These are phyloP conservation scores for Anarrhichthys ocellatus DNA, from an alignment of 2,113 vertebrate species.

Conservation along the genomic window DNA sequence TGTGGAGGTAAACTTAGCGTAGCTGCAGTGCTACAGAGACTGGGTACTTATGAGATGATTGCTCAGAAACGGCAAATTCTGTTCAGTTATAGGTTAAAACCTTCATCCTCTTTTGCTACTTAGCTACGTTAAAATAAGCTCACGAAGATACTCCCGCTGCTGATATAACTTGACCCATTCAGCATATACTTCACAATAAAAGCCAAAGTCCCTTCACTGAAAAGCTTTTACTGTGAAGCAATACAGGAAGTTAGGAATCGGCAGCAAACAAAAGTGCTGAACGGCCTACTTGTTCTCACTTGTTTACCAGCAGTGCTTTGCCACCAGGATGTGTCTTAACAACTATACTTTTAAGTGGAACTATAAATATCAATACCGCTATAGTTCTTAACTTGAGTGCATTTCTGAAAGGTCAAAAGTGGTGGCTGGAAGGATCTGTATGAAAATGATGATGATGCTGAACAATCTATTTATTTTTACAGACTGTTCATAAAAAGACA, in stretches of 20 bases:
- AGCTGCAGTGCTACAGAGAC: not conserved
- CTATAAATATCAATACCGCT: not conserved
- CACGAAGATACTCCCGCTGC: not conserved
- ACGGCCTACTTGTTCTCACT: not conserved
- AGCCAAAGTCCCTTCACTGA: not conserved
- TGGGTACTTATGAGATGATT: not conserved
- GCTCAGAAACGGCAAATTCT: not conserved
- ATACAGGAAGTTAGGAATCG: not conserved
- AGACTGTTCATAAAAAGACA: conserved; percentile 97
- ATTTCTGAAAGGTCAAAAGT: not conserved
- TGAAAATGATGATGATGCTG: not conserved
- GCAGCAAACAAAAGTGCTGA: not conserved
- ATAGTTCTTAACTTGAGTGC: not conserved
- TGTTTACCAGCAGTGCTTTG: not conserved
- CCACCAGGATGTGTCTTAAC: not conserved
- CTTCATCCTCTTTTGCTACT: not conserved
- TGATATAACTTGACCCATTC: not conserved
- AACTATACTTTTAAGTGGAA: not conserved
- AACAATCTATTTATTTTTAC: conserved; percentile 26
- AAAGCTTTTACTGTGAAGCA: conserved; percentile 10
- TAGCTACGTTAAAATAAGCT: not conserved
- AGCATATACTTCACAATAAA: conserved; percentile 2
- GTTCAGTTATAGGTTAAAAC: not conserved
- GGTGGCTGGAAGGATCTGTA: not conserved
- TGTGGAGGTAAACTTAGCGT: not conserved